Evolutionary conservation across 2,797 vertebrate species (phyloP).

Genomic region (Eulemur coronatus): DNA sequence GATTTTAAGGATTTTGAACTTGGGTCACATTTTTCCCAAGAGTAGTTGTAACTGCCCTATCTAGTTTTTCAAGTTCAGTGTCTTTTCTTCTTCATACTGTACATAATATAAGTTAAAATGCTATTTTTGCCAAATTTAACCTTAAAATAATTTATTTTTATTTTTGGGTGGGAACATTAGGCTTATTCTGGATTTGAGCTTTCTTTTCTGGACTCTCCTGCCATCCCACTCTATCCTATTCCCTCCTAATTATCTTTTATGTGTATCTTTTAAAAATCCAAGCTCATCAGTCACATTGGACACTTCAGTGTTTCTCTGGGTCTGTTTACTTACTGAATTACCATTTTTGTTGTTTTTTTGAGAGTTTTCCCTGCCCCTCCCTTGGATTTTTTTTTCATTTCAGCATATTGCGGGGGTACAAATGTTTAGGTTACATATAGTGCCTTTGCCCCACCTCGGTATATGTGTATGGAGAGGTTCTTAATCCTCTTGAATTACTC

Average conservation of each 20-base stretch:
- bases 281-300: not conserved
- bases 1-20: not conserved
- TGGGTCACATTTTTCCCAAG: not conserved
- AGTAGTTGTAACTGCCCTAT: not conserved
- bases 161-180: not conserved
- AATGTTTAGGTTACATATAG: too few species aligned
- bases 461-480: not conserved
- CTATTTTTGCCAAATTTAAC: not conserved
- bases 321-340: not conserved
- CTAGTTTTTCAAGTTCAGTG: not conserved
- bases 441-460: not conserved
- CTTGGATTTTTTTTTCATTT: not conserved
- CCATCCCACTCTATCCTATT: not conserved
- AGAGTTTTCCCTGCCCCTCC: not conserved
- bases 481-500: not conserved
- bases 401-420: too few species aligned
- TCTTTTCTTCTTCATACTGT: not conserved
- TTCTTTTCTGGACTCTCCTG: not conserved
- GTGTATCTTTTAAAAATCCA: not conserved
- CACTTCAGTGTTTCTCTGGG: not conserved
- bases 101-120: not conserved
- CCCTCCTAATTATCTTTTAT: not conserved
- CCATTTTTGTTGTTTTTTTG: not conserved
- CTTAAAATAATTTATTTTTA: slow-evolving; percentile 8
- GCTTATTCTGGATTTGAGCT: not conserved